Base-by-base conservation (phyloP, 1,140 invertebrate species). In the Drosophila pallidifrons region DNA sequence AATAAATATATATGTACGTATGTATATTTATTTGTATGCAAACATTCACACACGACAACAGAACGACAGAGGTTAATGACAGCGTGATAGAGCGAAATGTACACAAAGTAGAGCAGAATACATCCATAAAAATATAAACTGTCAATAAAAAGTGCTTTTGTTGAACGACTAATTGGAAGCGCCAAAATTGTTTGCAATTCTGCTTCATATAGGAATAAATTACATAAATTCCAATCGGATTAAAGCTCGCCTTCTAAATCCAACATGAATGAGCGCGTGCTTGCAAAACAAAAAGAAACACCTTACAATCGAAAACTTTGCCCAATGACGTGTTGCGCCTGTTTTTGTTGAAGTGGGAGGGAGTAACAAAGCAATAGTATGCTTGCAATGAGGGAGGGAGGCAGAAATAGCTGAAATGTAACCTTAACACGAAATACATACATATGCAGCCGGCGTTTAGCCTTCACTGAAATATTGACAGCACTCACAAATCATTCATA, bases 391-490 rank as follows among this genome's bases (percentile, higher is more conserved):
- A 30, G 16, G 15, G 16, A 63, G 32, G 15, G 32, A 41, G 54
- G 30, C 16, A 8, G 13, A 16, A n/a, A 11, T 16, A 47, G 52
- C 20, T 15, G 20, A 15, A 43, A 59, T 13, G 28, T 51, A 66
- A 66, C 61, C 63, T 66, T 60, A 32, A 63, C 65, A 38, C 46
- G 35, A 75, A 60, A 65, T 64, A 13, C 41, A 65, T 64, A 13
- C 41, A 43, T 43, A 75, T 63, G 60, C 58, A 75, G 52, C 75
- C 60, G 45, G 51, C 57, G 57, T 69, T 70, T 74, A 79, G 64
- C 64, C 65, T 78, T 69, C 65, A 74, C 8, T 28, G 7, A 11
- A 55, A 30, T 54, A 52, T 67, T 70, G 28, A 75, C 51, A 45
- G 35, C 10, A 25, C 11, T 38, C 60, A 57, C 20, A 28, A 1